A percentile compares a stretch with the other conserved stretches of the same genome.
Evolutionary conservation across 1,140 invertebrate species (phyloP).

Genomic region (Danaus plexippus): DNA sequence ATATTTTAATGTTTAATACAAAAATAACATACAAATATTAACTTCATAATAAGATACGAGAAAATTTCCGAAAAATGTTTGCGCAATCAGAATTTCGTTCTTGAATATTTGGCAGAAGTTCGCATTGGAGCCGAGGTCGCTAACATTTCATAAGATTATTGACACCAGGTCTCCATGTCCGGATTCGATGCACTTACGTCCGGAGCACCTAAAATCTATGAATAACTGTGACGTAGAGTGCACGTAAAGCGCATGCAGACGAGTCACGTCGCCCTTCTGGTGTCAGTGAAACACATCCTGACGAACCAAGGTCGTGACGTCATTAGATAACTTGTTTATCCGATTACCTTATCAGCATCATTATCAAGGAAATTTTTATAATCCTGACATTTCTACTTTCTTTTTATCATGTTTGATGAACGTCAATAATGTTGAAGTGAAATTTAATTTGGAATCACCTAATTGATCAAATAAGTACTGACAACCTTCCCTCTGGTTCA

Average conservation of each 20-base stretch:
- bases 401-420: slow-evolving; percentile 14
- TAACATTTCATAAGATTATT: slow-evolving; percentile 12
- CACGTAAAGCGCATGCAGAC: slow-evolving; percentile 19
- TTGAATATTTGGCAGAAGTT: slow-evolving; percentile 5
- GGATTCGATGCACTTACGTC: slow-evolving; percentile 11
- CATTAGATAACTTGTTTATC: slow-evolving; percentile 26
- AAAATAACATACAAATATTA: no score
- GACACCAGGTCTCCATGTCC: slow-evolving; percentile 7
- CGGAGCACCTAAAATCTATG: slow-evolving; percentile 13
- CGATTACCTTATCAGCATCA: slow-evolving; percentile 11
- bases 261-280: slow-evolving; percentile 22
- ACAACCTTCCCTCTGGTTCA: no score
- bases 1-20: no score
- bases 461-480: no score
- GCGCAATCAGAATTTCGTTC: no score
- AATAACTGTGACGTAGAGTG: slow-evolving; percentile 7
- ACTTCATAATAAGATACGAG: no score
- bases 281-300: slow-evolving; percentile 25
- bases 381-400: slow-evolving; percentile 3
- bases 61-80: no score
- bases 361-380: slow-evolving; percentile 15
- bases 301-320: slow-evolving; percentile 29
- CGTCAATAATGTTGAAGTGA: no score
- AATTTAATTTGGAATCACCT: no score
- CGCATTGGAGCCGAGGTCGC: neutral